Evolutionary conservation across 2,888 invertebrate species (phyloP).

Genomic region (Hirtodrosophila trivittata): DNA sequence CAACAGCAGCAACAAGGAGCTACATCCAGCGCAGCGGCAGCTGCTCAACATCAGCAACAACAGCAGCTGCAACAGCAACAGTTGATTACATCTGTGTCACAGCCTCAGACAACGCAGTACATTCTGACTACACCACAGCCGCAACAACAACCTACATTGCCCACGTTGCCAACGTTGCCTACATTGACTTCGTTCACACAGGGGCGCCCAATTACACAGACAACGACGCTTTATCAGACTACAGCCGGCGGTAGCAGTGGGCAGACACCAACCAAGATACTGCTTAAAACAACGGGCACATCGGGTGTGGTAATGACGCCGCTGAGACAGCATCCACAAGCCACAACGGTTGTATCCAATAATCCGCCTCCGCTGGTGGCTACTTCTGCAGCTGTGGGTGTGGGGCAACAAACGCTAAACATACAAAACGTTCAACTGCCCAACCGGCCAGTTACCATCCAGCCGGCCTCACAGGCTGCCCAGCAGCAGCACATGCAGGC

Average conservation of each 20-base stretch:
- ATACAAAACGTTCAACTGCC: slow-evolving; percentile 83
- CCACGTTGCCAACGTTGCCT: slow-evolving; percentile 78
- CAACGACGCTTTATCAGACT: slow-evolving; percentile 80
- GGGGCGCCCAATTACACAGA: slow-evolving; percentile 73
- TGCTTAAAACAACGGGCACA: slow-evolving; percentile 83
- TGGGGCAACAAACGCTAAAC: slow-evolving; percentile 79
- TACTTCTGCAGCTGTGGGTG: slow-evolving; percentile 68
- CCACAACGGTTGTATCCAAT: slow-evolving; percentile 63
- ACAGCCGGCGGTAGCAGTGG: slow-evolving; percentile 68
- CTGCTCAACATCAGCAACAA: slow-evolving; percentile 49
- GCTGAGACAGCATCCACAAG: slow-evolving; percentile 68
- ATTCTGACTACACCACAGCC: slow-evolving; percentile 79
- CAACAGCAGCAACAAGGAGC: slow-evolving; percentile 49
- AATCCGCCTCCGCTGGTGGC: slow-evolving; percentile 83
- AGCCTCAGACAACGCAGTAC: slow-evolving; percentile 74
- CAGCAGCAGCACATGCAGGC: slow-evolving; percentile 83
- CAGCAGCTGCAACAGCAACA: slow-evolving; percentile 54
- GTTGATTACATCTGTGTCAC: slow-evolving; percentile 28
- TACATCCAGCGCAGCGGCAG: slow-evolving; percentile 50
- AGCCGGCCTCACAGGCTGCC: slow-evolving; percentile 83
- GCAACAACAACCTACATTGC: slow-evolving; percentile 75
- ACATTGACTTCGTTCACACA: slow-evolving; percentile 82
- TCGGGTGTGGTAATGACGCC: slow-evolving; percentile 82
- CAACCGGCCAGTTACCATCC: slow-evolving; percentile 83
- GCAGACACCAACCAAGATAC: slow-evolving; percentile 82